phyloP scores from a whole-genome alignment of 2,888 invertebrate genomes.

The Operophtera brumata region DNA sequence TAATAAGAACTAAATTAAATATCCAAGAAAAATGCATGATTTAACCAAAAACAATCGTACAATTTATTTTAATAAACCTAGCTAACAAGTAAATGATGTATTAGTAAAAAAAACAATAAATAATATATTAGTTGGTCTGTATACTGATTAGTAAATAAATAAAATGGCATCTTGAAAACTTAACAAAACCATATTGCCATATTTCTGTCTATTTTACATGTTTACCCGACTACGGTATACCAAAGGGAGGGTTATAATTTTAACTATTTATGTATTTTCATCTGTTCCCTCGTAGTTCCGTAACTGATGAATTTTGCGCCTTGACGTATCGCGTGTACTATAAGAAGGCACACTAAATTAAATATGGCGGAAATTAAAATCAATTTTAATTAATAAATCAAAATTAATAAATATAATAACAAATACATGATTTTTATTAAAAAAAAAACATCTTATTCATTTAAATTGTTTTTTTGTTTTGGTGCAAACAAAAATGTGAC shows the following conservation, averaged over 20 bases:
- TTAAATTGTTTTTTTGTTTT: background rate
- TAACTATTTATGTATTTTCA: no score
- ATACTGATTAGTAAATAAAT: background rate
- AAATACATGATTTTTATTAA: no score
- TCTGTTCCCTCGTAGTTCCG: no score
- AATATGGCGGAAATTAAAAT: no score
- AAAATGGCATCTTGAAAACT: slow-evolving; percentile 11
- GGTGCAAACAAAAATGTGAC: slow-evolving; percentile 19
- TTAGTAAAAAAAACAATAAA: background rate
- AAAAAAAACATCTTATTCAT: no score
- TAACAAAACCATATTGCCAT: slow-evolving; percentile 16
- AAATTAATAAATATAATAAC: no score
- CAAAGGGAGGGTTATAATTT: no score
- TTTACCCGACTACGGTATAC: background rate
- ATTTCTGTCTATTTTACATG: slow-evolving; percentile 1
- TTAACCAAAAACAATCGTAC: background rate
- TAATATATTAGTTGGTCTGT: background rate
- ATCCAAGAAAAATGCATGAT: slow-evolving; percentile 5
- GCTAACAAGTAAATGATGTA: slow-evolving; percentile 1
- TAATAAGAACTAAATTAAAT: background rate
- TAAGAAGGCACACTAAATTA: no score
- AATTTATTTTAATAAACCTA: background rate
- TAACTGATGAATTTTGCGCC: no score
- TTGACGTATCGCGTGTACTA: no score
- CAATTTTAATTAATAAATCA: no score